Evolutionary conservation across 2,888 invertebrate genomes (phyloP).

Genomic region (Sminthurinus aureus): DNA sequence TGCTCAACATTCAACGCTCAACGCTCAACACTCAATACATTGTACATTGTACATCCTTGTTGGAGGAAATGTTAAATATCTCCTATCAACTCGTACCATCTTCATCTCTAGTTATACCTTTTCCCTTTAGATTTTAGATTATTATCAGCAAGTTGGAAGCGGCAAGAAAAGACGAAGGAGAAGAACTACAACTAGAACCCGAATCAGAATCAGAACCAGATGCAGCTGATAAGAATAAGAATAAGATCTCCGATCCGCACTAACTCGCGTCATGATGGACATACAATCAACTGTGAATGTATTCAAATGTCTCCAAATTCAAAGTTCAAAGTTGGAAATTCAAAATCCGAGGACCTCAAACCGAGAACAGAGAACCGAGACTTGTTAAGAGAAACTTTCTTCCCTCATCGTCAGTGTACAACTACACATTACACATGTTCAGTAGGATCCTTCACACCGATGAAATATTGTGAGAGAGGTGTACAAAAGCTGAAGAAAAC

Average conservation of each 20-base stretch:
- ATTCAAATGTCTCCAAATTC: no score
- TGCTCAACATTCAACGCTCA: slow-evolving; percentile 2
- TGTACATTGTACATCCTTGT: background rate
- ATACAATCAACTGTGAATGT: no score
- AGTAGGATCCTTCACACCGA: background rate
- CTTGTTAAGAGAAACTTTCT: no score
- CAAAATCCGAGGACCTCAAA: no score
- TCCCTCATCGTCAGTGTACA: background rate
- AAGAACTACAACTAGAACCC: no score
- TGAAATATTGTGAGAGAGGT: background rate
- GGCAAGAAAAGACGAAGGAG: background rate
- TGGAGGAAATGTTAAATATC: slow-evolving; percentile 25
- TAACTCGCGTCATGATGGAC: no score
- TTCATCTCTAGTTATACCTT: background rate
- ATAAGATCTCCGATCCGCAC: no score
- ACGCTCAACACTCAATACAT: background rate
- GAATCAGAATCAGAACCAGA: no score
- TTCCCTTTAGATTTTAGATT: background rate
- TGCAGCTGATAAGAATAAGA: no score
- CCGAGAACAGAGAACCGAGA: no score
- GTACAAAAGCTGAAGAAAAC: background rate
- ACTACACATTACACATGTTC: background rate
- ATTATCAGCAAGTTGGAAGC: background rate
- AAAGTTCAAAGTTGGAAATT: no score
- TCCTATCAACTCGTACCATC: background rate